A percentile compares a stretch with the other conserved stretches of the same genome.
phyloP scores from a whole-genome alignment of 2,888 invertebrate genomes.

The Nemotelus pantherinus region DNA sequence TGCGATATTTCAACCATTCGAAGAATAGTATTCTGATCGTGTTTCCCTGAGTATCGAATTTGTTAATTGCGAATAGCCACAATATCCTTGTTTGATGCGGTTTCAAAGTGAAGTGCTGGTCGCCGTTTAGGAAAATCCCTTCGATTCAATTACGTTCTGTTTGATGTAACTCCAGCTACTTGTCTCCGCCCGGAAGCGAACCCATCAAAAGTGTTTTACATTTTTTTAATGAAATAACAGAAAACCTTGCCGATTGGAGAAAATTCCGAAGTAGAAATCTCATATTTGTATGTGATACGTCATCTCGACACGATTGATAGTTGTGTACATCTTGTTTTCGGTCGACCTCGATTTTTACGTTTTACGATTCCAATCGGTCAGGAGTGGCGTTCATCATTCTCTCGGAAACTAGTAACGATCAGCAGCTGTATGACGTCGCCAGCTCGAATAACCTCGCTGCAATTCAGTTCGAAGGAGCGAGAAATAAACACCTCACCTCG shows the following conservation, averaged over 20 bases:
- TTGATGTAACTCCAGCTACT: not conserved
- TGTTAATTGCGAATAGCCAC: too few species aligned
- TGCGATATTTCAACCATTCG: too few species aligned
- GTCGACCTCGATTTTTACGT: not conserved
- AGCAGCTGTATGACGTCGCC: slow-evolving; percentile 42
- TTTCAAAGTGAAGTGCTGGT: not conserved
- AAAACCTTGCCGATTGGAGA: too few species aligned
- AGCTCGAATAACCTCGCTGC: not conserved
- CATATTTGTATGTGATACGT: not conserved
- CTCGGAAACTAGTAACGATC: not conserved
- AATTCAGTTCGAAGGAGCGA: slow-evolving; percentile 17
- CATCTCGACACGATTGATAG: slow-evolving; percentile 1
- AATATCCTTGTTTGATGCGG: too few species aligned
- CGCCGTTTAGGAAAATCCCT: not conserved
- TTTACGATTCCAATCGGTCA: not conserved
- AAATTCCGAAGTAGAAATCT: too few species aligned
- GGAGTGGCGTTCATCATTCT: not conserved
- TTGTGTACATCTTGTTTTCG: not conserved
- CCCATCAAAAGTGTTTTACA: not conserved
- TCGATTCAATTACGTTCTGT: not conserved
- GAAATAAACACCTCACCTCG: not conserved
- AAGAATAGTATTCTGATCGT: too few species aligned
- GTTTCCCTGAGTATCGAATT: too few species aligned
- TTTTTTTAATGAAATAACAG: not conserved
- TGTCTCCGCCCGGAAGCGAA: not conserved